Percentiles rank a stretch among this genome's conserved stretches.
These are phyloP conservation scores for Gandaritis pyraliata DNA, from an alignment of 2,888 invertebrate species.

Conservation along the genomic window DNA sequence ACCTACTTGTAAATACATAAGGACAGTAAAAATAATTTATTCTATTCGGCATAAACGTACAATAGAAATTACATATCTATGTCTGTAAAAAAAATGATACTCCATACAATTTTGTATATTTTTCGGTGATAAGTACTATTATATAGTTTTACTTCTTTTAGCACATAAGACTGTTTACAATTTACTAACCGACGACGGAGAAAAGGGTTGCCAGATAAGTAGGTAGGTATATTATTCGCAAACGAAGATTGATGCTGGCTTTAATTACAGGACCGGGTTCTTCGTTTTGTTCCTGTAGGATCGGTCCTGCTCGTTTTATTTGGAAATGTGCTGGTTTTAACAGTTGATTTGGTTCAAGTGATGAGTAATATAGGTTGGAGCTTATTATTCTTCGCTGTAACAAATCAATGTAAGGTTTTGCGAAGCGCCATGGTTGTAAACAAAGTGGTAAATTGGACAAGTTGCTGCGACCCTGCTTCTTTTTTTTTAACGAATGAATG, in stretches of 20 bases:
- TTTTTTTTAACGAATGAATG: too few relatives aligned
- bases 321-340: constrained; percentile 27
- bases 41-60: too few relatives aligned
- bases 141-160: neutral
- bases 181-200: constrained; percentile 20
- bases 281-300: constrained; percentile 27
- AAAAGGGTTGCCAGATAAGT: constrained; percentile 36
- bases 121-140: neutral
- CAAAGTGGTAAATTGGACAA: too few relatives aligned
- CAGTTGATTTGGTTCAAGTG: constrained; percentile 27
- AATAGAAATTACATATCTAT: too few relatives aligned
- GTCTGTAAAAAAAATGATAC: too few relatives aligned
- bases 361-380: constrained; percentile 10
- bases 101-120: too few relatives aligned
- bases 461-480: too few relatives aligned
- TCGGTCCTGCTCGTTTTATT: constrained; percentile 24
- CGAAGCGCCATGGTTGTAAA: too few relatives aligned
- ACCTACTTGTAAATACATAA: too few relatives aligned
- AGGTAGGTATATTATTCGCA: constrained; percentile 28
- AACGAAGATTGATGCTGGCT: constrained; percentile 55
- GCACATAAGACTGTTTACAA: neutral
- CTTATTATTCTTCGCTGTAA: neutral
- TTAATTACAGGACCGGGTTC: constrained; percentile 50
- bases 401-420: neutral
- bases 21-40: too few relatives aligned